Conservation (phyloP, 1,140 invertebrate genomes). For the Drosophila micromelanica region DNA sequence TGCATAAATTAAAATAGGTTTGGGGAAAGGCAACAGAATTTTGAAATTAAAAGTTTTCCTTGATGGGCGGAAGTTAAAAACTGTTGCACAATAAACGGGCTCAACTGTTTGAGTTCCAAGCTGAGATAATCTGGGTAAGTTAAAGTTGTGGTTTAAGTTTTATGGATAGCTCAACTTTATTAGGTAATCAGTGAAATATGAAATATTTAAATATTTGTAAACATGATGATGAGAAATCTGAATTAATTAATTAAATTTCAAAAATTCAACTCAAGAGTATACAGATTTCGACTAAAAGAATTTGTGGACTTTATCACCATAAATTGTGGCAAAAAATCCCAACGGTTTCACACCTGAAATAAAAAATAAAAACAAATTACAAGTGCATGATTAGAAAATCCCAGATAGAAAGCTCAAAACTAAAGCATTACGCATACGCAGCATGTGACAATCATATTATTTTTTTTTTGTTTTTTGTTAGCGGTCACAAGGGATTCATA, state of each 20-base stretch:
- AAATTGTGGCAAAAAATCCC: not conserved
- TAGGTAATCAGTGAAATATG: no score
- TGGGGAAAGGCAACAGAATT: slow-evolving; percentile 11
- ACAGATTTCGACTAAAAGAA: not conserved
- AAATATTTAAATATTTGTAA: no score
- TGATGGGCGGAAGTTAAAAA: slow-evolving; percentile 13
- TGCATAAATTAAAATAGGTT: slow-evolving; percentile 50
- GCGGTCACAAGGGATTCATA: slow-evolving; percentile 33
- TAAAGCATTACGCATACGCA: slow-evolving; percentile 56
- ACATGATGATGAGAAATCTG: no score
- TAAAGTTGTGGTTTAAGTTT: no score
- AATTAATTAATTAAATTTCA: no score
- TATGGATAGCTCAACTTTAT: no score
- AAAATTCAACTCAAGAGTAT: no score
- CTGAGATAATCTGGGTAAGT: no score
- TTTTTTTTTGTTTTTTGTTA: slow-evolving; percentile 27
- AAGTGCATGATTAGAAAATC: slow-evolving; percentile 18
- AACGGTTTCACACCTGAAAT: not conserved
- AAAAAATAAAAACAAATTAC: slow-evolving; percentile 22
- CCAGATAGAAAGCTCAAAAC: not conserved
- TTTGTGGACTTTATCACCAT: not conserved
- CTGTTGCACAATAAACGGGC: slow-evolving; percentile 16
- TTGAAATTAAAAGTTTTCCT: slow-evolving; percentile 40
- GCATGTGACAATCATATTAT: slow-evolving; percentile 24
- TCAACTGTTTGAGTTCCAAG: not conserved